Evolutionary conservation across 1,140 invertebrate species (phyloP), one percentile per base, ranked within the genome.

Genomic region (Linepithema humile): DNA sequence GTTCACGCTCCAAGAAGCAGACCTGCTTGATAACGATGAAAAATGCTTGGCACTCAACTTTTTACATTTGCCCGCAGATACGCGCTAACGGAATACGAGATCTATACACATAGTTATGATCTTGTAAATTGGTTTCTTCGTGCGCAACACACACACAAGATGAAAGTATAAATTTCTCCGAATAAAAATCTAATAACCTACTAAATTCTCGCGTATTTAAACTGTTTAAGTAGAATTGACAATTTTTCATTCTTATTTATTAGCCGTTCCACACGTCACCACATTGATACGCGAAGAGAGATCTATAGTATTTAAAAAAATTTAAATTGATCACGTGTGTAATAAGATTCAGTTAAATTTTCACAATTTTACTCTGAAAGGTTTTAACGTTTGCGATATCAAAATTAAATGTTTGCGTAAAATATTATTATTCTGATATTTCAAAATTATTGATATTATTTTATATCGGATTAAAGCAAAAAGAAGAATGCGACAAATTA

Each of bases 1-100:
- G 48, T 80, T 80, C 75, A 80, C 75, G 75, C 75, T 80, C 64
- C 35, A 80, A 80, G 75, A 69, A 70, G 64, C 75, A 80, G 64
- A 69, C 35, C 64, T 32, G 65, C 65, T 69, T 69, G 75, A 80
- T 80, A 80, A 70, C 75, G 75, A 80, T 80, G 75, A 80, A 80
- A 80, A 80, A 80, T 80, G 75, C 35, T 7, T 1, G 43, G 45
- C 65, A 23, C 4, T 80, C 48, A 64, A 78, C 57, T 80, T 80
- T 70, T 80, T 80, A 80, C 59, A n/a, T 77, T 53, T 50, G 38
- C 17, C 32, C 6, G 17, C 60, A 78, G 75, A 80, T 80, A 70
- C 12, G 50, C n/a, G 48, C 64, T 80, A 80, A 80, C 75, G 75
- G 75, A 80, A 70, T 57, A 32, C 10, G n/a, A 70, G n/a, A 53